phyloP scores from a whole-genome alignment of 1,140 invertebrate genomes.

The Drosophila insularis region DNA sequence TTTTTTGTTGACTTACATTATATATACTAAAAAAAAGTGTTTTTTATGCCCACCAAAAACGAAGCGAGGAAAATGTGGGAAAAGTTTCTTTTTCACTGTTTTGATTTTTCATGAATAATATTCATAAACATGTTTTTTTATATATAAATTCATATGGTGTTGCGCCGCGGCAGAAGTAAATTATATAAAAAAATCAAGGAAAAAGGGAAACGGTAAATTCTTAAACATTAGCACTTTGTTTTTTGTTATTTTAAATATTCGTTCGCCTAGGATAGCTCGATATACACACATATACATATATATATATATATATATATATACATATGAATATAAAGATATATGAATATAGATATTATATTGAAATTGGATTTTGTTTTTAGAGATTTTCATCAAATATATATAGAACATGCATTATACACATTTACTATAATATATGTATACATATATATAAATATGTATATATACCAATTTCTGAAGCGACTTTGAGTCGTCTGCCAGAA shows the following conservation, averaged over 20 bases:
- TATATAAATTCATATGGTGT: conserved; percentile 51
- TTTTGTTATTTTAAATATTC: conserved; percentile 55
- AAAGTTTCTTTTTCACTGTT: conserved; percentile 25
- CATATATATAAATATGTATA: neutral
- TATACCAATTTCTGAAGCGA: conserved; percentile 44
- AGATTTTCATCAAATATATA: conserved; percentile 74
- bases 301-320: neutral
- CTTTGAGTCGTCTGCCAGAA: conserved; percentile 64
- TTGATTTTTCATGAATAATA: conserved; percentile 63
- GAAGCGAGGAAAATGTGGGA: conserved; percentile 66
- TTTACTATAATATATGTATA: conserved; percentile 46
- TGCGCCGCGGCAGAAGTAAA: conserved; percentile 48
- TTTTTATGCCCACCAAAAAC: conserved; percentile 54
- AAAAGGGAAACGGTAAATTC: conserved; percentile 39
- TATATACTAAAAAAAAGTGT: conserved; percentile 61
- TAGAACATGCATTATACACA: conserved; percentile 52
- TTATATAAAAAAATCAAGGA: conserved; percentile 43
- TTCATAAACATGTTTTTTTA: conserved; percentile 28
- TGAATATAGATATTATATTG: conserved; percentile 32
- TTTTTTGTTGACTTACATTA: conserved; percentile 71
- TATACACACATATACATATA: neutral
- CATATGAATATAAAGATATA: neutral
- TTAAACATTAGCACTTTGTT: conserved; percentile 55
- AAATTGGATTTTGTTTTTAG: conserved; percentile 57
- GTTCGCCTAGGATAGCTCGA: conserved; percentile 49